Conservation (phyloP, 2,797 vertebrate genomes). For the Melanogrammus aeglefinus region DNA sequence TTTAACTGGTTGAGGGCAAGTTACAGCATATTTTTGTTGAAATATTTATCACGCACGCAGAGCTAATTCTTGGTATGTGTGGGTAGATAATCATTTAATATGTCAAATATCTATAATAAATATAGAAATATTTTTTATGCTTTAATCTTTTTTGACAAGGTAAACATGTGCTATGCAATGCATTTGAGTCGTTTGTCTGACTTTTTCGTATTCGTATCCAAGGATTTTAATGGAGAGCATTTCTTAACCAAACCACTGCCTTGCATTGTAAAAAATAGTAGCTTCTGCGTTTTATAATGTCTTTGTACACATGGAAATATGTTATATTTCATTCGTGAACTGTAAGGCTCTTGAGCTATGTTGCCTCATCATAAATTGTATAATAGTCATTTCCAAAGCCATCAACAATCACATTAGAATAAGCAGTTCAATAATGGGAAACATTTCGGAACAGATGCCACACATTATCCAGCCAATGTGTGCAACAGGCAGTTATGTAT, state of each 20-base stretch:
- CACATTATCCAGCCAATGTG: neutral
- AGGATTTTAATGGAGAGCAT: neutral
- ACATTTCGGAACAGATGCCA: neutral
- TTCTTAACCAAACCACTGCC: neutral
- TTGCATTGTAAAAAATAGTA: neutral
- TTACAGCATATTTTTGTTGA: constrained; percentile 7
- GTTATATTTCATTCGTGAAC: neutral
- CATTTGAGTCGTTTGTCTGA: neutral
- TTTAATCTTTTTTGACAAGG: neutral
- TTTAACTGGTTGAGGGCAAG: constrained; percentile 20
- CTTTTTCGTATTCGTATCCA: neutral
- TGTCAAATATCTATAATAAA: neutral
- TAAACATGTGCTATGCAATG: neutral
- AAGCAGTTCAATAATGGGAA: neutral
- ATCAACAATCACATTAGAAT: neutral
- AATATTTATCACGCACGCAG: neutral
- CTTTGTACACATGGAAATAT: neutral
- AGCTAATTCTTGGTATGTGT: neutral
- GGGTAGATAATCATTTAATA: neutral
- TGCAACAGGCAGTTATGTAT: neutral
- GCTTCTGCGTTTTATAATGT: neutral
- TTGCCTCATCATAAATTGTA: neutral
- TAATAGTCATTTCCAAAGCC: neutral
- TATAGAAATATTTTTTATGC: neutral
- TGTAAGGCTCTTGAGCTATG: too few relatives aligned